Conservation (phyloP, 2,888 invertebrate species). For the Invenusta paracnida region DNA sequence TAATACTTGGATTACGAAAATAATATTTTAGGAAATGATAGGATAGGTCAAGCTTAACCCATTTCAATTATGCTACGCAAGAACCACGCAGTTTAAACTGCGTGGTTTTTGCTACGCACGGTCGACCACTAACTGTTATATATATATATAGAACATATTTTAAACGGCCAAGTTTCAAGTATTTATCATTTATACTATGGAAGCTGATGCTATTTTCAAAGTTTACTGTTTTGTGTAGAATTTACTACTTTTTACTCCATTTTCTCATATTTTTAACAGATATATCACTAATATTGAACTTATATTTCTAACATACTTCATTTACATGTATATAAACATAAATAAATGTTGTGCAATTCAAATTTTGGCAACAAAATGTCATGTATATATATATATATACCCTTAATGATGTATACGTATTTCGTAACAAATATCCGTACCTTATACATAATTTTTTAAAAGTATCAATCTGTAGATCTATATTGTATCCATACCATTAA, state of each 20-base stretch:
- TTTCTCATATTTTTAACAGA: neutral
- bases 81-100: no score
- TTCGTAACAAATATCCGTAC: no score
- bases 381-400: neutral
- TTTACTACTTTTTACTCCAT: conserved; percentile 17
- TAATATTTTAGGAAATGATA: no score
- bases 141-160: conserved; percentile 7
- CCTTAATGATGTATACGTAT: no score
- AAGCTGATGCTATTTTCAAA: neutral
- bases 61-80: no score
- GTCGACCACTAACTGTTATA: neutral
- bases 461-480: no score
- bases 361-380: neutral
- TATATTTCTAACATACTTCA: neutral
- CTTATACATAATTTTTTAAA: no score
- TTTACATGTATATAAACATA: conserved; percentile 14
- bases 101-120: no score
- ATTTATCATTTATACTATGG: neutral
- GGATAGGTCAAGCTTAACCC: no score
- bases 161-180: neutral
- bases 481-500: no score
- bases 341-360: conserved; percentile 15
- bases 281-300: neutral
- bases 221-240: conserved; percentile 1
- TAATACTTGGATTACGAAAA: no score